Evolutionary conservation across 2,113 vertebrate species (phyloP).

Genomic region (Platysteira castanea): DNA sequence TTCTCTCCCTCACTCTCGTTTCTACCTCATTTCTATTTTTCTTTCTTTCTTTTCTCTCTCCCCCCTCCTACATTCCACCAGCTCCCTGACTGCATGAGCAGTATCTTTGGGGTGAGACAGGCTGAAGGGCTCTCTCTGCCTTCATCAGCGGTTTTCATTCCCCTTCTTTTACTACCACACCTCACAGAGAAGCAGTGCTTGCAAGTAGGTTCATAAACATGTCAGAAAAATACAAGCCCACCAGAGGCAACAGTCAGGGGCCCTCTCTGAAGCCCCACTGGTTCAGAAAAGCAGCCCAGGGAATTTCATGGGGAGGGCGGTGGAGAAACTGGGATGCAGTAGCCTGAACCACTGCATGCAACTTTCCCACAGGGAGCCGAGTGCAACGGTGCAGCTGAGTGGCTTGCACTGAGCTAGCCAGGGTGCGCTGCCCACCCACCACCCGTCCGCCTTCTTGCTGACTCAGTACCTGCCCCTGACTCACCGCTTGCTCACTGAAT

Average conservation of each 20-base stretch:
- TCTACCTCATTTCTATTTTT: slow-evolving; percentile 62
- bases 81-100: slow-evolving; percentile 18
- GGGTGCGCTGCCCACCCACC: slow-evolving; percentile 9
- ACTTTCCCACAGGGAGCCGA: background rate
- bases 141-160: background rate
- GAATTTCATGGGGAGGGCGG: background rate
- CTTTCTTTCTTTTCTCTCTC: slow-evolving; percentile 30
- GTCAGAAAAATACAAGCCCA: background rate
- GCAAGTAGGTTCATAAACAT: background rate
- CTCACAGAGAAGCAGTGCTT: background rate
- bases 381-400: background rate
- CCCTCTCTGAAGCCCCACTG: background rate
- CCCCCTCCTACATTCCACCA: slow-evolving; percentile 21
- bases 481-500: slow-evolving; percentile 56
- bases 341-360: background rate
- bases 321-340: background rate
- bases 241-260: background rate
- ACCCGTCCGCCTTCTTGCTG: slow-evolving; percentile 44
- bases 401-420: background rate
- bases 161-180: slow-evolving; percentile 22
- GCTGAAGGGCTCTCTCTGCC: background rate
- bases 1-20: slow-evolving; percentile 25
- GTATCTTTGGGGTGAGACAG: background rate
- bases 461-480: slow-evolving; percentile 57
- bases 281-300: background rate